phyloP scores from a whole-genome alignment of 2,888 invertebrate species.

The Hymenopus coronatus region DNA sequence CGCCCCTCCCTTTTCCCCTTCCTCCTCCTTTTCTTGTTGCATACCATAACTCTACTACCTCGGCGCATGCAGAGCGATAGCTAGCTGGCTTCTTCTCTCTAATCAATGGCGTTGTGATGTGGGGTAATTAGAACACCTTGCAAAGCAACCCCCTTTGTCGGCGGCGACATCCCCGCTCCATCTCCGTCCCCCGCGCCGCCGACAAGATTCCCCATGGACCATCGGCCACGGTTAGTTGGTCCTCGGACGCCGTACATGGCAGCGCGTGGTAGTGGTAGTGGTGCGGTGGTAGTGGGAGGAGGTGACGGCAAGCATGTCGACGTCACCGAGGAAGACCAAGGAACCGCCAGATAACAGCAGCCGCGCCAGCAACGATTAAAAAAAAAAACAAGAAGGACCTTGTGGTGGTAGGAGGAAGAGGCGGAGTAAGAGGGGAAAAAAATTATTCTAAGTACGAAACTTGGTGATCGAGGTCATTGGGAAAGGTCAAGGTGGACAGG shows the following conservation, averaged over 20 bases:
- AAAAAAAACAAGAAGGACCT: neutral
- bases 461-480: constrained; percentile 17
- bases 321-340: constrained; percentile 22
- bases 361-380: constrained; percentile 5
- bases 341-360: constrained; percentile 27
- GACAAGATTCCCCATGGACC: constrained; percentile 23
- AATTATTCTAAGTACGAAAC: neutral
- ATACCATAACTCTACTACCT: neutral
- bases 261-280: neutral
- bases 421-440: neutral
- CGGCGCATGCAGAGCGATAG: neutral
- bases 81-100: neutral
- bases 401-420: neutral
- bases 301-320: constrained; percentile 15
- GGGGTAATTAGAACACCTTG: constrained; percentile 19
- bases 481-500: constrained; percentile 13
- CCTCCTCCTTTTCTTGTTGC: neutral
- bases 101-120: constrained; percentile 1
- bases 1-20: neutral
- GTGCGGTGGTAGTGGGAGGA: neutral
- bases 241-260: constrained; percentile 21
- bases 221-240: constrained; percentile 29
- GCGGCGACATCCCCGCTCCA: constrained; percentile 21
- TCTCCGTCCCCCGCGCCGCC: constrained; percentile 17
- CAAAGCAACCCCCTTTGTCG: constrained; percentile 24